Evolutionary conservation across 2,113 vertebrate genomes (phyloP).

Genomic region (Xyliphius kryptos): DNA sequence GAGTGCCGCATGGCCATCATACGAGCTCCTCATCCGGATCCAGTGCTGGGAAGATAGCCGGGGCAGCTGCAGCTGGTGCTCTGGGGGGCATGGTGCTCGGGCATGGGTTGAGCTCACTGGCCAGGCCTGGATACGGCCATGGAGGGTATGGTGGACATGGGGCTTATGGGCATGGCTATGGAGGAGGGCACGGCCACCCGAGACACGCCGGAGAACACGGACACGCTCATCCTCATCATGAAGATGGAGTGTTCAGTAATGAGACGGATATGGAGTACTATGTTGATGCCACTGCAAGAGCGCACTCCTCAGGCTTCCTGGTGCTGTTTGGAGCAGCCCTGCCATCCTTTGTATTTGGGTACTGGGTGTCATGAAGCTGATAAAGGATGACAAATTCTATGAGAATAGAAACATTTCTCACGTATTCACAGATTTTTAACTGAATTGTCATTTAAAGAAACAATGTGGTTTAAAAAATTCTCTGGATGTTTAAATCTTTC

Average conservation of each 20-base stretch:
- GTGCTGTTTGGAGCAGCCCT: conserved; percentile 1
- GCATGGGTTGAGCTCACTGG: conserved; percentile 36
- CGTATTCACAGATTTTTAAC: too few species aligned
- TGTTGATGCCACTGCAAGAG: background rate
- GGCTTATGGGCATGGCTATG: background rate
- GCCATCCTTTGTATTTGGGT: conserved; percentile 5
- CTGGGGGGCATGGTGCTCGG: conserved; percentile 38
- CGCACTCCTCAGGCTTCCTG: conserved; percentile 5
- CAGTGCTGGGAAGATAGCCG: conserved; percentile 28
- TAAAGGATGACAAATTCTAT: too few species aligned
- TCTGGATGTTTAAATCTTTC: too few species aligned
- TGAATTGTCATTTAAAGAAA: too few species aligned
- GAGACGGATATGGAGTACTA: conserved; percentile 40
- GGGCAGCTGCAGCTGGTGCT: conserved; percentile 36
- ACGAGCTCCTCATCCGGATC: conserved; percentile 23
- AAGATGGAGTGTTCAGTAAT: conserved; percentile 5
- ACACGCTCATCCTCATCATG: background rate
- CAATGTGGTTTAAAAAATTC: too few species aligned
- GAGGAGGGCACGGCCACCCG: conserved; percentile 10
- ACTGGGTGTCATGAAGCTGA: conserved; percentile 15
- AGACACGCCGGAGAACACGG: conserved; percentile 8
- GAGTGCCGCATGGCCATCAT: background rate
- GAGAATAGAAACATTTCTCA: too few species aligned
- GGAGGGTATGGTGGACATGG: background rate
- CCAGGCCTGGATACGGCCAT: conserved; percentile 24